phyloP scores from a whole-genome alignment of 2,113 vertebrate species.

The Bagarius yarrelli region DNA sequence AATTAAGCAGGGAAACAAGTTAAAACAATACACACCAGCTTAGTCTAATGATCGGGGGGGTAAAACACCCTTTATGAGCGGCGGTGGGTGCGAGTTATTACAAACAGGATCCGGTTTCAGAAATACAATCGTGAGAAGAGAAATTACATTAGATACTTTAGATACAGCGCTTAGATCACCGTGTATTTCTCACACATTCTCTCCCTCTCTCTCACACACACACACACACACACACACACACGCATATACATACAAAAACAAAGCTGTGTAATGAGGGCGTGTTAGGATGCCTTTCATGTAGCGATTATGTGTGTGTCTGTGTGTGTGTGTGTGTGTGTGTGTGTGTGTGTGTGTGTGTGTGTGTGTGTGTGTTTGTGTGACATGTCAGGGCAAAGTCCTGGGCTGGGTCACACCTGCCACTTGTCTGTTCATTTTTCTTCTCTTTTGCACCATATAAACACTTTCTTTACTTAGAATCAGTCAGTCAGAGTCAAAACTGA shows the following conservation, averaged over 20 bases:
- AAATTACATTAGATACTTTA: constrained; percentile 4
- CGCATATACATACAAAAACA: background rate
- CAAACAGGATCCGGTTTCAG: constrained; percentile 12
- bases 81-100: background rate
- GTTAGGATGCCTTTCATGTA: constrained; percentile 42
- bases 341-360: constrained; percentile 16
- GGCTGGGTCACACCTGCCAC: constrained; percentile 49
- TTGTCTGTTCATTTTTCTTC: constrained; percentile 25
- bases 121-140: constrained; percentile 21
- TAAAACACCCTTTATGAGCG: background rate
- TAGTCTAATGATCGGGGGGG: too few relatives aligned
- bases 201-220: background rate
- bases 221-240: constrained; percentile 14
- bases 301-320: background rate
- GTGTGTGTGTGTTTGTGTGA: constrained; percentile 10
- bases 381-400: constrained; percentile 49
- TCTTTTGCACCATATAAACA: background rate
- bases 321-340: constrained; percentile 5
- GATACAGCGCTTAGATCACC: background rate
- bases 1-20: too few relatives aligned
- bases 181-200: background rate
- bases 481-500: too few relatives aligned
- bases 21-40: background rate
- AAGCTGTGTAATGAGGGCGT: constrained; percentile 1
- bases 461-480: background rate